Conservation (phyloP, 2,797 vertebrate genomes). For the Coregonus ussuriensis region DNA sequence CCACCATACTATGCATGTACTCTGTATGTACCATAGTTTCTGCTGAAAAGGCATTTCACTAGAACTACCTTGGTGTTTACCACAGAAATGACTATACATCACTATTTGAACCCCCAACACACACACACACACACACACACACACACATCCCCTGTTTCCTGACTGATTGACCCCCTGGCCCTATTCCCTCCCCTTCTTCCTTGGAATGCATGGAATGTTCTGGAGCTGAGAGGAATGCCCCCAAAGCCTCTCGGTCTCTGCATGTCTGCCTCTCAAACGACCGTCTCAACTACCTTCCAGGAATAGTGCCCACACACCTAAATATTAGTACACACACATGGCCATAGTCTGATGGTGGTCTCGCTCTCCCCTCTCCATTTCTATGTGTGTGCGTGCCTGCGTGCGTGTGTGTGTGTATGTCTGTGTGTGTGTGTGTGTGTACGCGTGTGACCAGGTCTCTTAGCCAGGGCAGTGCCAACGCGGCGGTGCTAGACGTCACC, state of each 20-base stretch:
- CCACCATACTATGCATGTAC: neutral
- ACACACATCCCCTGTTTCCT: slow-evolving; percentile 57
- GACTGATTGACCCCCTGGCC: slow-evolving; percentile 55
- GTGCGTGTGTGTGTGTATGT: slow-evolving; percentile 6
- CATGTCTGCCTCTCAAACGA: slow-evolving; percentile 58
- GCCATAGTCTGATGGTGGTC: slow-evolving; percentile 2
- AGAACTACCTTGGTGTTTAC: slow-evolving; percentile 56
- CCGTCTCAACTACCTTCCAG: slow-evolving; percentile 22
- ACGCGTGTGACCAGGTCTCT: slow-evolving; percentile 83
- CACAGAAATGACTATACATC: slow-evolving; percentile 68
- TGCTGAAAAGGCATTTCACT: slow-evolving; percentile 25
- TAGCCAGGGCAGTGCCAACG: slow-evolving; percentile 94
- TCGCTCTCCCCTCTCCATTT: slow-evolving; percentile 37
- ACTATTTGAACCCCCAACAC: slow-evolving; percentile 21
- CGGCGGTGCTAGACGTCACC: slow-evolving; percentile 90
- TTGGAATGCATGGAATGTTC: slow-evolving; percentile 84
- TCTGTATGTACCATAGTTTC: slow-evolving; percentile 18
- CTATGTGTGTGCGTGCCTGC: neutral
- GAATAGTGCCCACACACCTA: slow-evolving; percentile 28
- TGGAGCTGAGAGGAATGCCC: slow-evolving; percentile 70
- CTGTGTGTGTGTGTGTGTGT: slow-evolving; percentile 3
- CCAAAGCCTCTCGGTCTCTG: slow-evolving; percentile 55
- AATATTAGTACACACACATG: neutral
- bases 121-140: slow-evolving; percentile 34
- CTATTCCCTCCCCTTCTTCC: slow-evolving; percentile 57